Evolutionary conservation across 2,888 invertebrate species (phyloP).

Genomic region (Eupeodes luniger): DNA sequence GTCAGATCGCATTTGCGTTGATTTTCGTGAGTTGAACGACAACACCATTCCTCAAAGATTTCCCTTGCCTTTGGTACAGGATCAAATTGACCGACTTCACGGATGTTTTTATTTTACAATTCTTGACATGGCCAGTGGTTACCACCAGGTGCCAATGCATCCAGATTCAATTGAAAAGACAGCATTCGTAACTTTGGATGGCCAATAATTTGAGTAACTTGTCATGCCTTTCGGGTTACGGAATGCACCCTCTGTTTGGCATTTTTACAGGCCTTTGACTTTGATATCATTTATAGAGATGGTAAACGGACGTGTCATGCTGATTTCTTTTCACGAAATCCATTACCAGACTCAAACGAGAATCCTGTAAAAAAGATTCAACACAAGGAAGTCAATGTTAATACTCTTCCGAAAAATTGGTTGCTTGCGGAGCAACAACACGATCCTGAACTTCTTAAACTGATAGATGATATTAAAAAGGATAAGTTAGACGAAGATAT

Average conservation of each 20-base stretch:
- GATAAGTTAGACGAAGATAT: slow-evolving; percentile 11
- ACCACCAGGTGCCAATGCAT: not conserved
- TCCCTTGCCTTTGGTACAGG: too few species aligned
- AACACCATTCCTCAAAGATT: too few species aligned
- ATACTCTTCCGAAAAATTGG: slow-evolving; percentile 4
- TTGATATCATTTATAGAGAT: slow-evolving; percentile 40
- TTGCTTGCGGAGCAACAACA: slow-evolving; percentile 26
- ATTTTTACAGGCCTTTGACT: slow-evolving; percentile 24
- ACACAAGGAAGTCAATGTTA: slow-evolving; percentile 7
- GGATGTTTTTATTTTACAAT: too few species aligned
- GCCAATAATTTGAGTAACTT: not conserved
- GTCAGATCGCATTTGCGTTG: too few species aligned
- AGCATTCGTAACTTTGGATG: not conserved
- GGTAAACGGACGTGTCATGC: slow-evolving; percentile 39
- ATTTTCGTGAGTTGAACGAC: too few species aligned
- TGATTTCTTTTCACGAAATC: slow-evolving; percentile 47
- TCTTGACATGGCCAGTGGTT: not conserved
- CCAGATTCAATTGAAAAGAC: not conserved
- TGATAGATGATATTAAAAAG: slow-evolving; percentile 10
- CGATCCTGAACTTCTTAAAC: slow-evolving; percentile 7
- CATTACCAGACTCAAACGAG: not conserved
- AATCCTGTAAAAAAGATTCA: not conserved
- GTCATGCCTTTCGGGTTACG: slow-evolving; percentile 1
- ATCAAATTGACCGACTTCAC: too few species aligned
- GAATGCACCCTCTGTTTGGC: slow-evolving; percentile 1